phyloP scores from a whole-genome alignment of 2,888 invertebrate genomes.

The Zeuzera pyrina region DNA sequence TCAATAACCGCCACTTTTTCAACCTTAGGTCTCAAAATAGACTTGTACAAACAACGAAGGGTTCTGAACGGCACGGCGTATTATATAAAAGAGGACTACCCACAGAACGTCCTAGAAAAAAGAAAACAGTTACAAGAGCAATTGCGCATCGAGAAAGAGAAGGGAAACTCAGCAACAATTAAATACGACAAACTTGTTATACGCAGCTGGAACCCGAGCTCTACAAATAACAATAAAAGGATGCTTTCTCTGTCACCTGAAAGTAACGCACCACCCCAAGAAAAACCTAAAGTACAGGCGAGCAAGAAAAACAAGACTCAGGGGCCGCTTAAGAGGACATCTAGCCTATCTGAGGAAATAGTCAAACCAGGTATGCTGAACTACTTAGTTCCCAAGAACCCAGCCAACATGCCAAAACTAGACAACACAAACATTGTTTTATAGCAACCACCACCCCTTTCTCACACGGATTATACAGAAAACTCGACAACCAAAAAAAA shows the following conservation, averaged over 20 bases:
- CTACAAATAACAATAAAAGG: constrained; percentile 2
- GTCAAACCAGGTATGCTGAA: too few species aligned
- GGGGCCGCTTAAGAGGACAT: not conserved
- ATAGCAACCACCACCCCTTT: constrained; percentile 6
- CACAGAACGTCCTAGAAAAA: constrained; percentile 3
- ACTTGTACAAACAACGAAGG: not conserved
- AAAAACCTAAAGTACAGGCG: not conserved
- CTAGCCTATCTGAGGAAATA: too few species aligned
- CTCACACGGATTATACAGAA: constrained; percentile 1
- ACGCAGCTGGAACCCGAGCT: not conserved
- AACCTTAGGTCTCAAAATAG: constrained; percentile 1
- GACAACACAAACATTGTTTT: constrained; percentile 5
- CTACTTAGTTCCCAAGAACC: too few species aligned
- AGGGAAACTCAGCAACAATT: not conserved
- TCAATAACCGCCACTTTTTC: constrained; percentile 1
- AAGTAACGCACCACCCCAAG: not conserved
- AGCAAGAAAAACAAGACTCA: constrained; percentile 5
- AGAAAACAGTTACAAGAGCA: constrained; percentile 3
- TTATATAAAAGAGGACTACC: constrained; percentile 6
- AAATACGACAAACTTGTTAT: constrained; percentile 3
- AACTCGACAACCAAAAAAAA: constrained; percentile 3
- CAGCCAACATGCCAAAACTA: not conserved
- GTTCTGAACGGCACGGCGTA: constrained; percentile 1
- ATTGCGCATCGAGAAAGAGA: not conserved
- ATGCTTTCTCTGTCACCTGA: constrained; percentile 1